These are phyloP conservation scores for Parapsyche elsis DNA, from an alignment of 1,140 invertebrate species.

Conservation along the genomic window DNA sequence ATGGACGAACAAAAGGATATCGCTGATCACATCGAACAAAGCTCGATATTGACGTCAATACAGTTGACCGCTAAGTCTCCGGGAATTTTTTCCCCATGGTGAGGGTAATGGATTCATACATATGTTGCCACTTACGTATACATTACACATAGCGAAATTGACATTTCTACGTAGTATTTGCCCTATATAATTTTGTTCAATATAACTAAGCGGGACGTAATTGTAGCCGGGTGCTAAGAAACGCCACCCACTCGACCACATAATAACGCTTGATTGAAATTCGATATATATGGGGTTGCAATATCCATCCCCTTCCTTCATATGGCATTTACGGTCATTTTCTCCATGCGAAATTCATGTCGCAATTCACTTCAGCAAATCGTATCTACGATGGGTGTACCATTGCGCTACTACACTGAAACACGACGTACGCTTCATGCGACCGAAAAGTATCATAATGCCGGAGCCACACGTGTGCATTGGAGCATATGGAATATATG, in stretches of 20 bases:
- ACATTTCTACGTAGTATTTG: not conserved
- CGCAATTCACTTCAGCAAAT: too few species aligned
- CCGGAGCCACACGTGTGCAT: too few species aligned
- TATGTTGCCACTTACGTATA: not conserved
- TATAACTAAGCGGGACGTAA: slow-evolving; percentile 21
- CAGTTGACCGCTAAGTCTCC: not conserved
- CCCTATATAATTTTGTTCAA: slow-evolving; percentile 9
- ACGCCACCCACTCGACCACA: not conserved
- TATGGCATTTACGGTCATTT: too few species aligned
- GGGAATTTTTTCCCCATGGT: not conserved
- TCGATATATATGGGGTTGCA: not conserved
- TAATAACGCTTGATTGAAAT: slow-evolving; percentile 19
- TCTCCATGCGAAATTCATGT: too few species aligned
- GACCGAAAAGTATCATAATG: too few species aligned
- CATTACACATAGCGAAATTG: slow-evolving; percentile 2
- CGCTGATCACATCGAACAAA: not conserved
- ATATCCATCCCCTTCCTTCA: not conserved
- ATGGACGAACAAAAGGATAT: not conserved
- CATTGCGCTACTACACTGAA: too few species aligned
- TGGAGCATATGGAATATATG: too few species aligned
- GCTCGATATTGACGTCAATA: not conserved
- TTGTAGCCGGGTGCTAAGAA: not conserved
- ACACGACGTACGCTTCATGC: too few species aligned
- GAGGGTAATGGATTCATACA: not conserved
- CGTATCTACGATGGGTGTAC: too few species aligned